Conservation (phyloP, 2,888 invertebrate species). For the Myathropa florea region DNA sequence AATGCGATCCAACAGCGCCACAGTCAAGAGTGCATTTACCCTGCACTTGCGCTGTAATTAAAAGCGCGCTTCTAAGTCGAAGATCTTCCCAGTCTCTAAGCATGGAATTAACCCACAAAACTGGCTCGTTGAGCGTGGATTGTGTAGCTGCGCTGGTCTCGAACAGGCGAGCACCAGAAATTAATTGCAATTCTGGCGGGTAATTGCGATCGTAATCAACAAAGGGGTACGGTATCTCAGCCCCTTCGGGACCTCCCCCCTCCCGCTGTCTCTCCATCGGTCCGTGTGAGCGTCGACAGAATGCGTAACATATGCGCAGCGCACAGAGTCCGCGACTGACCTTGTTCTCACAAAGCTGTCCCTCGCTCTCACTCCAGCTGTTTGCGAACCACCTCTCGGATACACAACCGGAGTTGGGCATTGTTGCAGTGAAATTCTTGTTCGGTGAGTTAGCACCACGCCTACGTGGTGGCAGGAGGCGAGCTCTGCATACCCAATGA, state of each 20-base stretch:
- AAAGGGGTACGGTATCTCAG: slow-evolving; percentile 5
- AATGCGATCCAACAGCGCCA: background rate
- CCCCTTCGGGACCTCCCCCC: background rate
- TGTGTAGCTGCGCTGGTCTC: slow-evolving; percentile 22
- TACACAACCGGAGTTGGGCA: slow-evolving; percentile 1
- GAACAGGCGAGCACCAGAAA: slow-evolving; percentile 38
- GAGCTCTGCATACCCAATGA: slow-evolving; percentile 58
- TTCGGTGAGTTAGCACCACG: slow-evolving; percentile 50
- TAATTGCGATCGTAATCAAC: slow-evolving; percentile 59
- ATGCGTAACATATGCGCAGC: slow-evolving; percentile 24
- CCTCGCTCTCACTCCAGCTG: background rate
- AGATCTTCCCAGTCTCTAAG: slow-evolving; percentile 28
- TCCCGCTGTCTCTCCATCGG: no score
- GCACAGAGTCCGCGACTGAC: background rate
- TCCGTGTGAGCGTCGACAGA: background rate
- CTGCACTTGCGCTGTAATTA: slow-evolving; percentile 25
- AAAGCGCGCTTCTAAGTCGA: slow-evolving; percentile 37
- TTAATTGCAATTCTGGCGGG: slow-evolving; percentile 56
- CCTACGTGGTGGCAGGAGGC: slow-evolving; percentile 38
- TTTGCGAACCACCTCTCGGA: background rate
- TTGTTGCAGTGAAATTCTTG: slow-evolving; percentile 59
- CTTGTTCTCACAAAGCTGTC: background rate
- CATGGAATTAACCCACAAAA: slow-evolving; percentile 57
- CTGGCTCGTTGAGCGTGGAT: background rate
- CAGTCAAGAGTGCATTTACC: slow-evolving; percentile 19